A percentile compares a stretch with the other conserved stretches of the same genome.
phyloP scores from a whole-genome alignment of 2,888 invertebrate species.

The Petrolisthes manimaculis region DNA sequence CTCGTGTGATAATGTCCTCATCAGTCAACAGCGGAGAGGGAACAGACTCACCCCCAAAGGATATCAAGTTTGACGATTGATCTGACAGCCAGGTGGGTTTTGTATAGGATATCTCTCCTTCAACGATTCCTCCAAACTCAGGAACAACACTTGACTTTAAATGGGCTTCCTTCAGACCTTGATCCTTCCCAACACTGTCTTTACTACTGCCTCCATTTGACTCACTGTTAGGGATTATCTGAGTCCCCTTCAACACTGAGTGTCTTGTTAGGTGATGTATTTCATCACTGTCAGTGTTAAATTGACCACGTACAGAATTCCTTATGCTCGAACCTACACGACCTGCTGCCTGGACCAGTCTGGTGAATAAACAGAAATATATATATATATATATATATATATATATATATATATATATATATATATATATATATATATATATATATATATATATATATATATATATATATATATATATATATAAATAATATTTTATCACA shows the following conservation, averaged over 20 bases:
- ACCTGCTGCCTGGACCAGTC: constrained; percentile 42
- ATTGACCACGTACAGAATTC: neutral
- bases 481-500: too few species aligned
- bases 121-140: neutral
- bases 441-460: too few species aligned
- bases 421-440: too few species aligned
- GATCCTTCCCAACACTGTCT: neutral
- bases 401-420: too few species aligned
- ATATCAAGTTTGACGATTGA: neutral
- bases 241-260: too few species aligned
- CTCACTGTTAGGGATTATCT: too few species aligned
- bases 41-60: too few species aligned
- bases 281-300: neutral
- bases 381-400: too few species aligned
- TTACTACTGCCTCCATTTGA: neutral
- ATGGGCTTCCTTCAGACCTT: neutral
- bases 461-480: too few species aligned
- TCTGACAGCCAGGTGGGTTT: neutral
- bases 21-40: neutral
- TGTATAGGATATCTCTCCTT: neutral
- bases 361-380: constrained; percentile 9
- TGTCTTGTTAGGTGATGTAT: neutral
- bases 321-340: constrained; percentile 28
- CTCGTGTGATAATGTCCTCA: constrained; percentile 39
- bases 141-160: neutral